A percentile compares a stretch with the other conserved stretches of the same genome.
Evolutionary conservation across 1,140 invertebrate genomes (phyloP).

Genomic region (Drosophila insularis): DNA sequence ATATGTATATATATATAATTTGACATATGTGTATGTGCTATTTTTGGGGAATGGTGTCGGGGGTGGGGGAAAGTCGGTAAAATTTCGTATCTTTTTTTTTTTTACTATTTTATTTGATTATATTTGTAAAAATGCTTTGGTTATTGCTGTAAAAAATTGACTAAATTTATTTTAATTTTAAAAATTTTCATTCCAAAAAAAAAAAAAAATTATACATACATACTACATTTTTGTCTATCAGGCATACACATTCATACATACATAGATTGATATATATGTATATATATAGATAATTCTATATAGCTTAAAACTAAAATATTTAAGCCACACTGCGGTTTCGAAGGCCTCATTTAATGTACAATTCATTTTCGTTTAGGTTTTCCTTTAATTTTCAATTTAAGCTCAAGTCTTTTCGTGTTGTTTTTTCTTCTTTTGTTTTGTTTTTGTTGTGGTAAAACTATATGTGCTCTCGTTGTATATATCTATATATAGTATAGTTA

Average conservation of each 20-base stretch:
- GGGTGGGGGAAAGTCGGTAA: not conserved
- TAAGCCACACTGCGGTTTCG: slow-evolving; percentile 73
- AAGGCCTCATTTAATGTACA: slow-evolving; percentile 73
- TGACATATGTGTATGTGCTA: slow-evolving; percentile 14
- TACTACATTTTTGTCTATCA: slow-evolving; percentile 38
- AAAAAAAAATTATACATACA: slow-evolving; percentile 29
- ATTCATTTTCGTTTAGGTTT: not conserved
- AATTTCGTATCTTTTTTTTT: not conserved
- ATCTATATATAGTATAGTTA: slow-evolving; percentile 20
- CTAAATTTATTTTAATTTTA: slow-evolving; percentile 55
- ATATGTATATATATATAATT: slow-evolving; percentile 35
- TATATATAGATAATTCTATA: slow-evolving; percentile 7
- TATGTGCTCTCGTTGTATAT: slow-evolving; percentile 7
- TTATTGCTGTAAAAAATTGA: slow-evolving; percentile 78
- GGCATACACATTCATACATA: slow-evolving; percentile 10
- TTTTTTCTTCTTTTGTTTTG: slow-evolving; percentile 35
- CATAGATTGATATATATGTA: slow-evolving; percentile 19
- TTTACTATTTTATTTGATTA: not conserved
- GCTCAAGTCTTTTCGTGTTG: slow-evolving; percentile 23
- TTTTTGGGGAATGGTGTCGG: not conserved
- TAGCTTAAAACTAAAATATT: slow-evolving; percentile 42
- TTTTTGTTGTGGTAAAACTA: not conserved
- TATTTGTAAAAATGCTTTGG: slow-evolving; percentile 65
- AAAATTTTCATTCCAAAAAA: slow-evolving; percentile 49
- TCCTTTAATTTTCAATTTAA: slow-evolving; percentile 1